A percentile compares a stretch with the other conserved stretches of the same genome.
phyloP scores from a whole-genome alignment of 2,113 vertebrate species.

The Oncorhynchus clarkii region DNA sequence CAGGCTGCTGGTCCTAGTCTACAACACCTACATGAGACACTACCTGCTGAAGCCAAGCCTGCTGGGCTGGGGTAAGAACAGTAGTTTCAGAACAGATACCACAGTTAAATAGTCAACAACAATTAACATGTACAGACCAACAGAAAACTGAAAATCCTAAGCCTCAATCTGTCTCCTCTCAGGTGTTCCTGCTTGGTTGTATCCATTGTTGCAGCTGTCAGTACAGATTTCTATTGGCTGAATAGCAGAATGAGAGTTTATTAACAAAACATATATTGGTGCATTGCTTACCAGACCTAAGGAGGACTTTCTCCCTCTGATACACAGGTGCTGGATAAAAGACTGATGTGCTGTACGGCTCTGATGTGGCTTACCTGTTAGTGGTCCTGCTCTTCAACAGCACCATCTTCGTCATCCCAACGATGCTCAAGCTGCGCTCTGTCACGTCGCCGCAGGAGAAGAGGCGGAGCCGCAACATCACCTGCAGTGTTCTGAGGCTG shows the following conservation, averaged over 20 bases:
- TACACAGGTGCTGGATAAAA: constrained; percentile 75
- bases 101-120: neutral
- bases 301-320: neutral
- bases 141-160: neutral
- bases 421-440: constrained; percentile 61
- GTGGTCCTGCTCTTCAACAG: constrained; percentile 77
- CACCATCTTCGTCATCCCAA: constrained; percentile 71
- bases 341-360: constrained; percentile 56
- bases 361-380: constrained; percentile 73
- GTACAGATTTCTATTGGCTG: neutral
- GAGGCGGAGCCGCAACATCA: constrained; percentile 49
- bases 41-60: constrained; percentile 19
- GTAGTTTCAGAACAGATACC: neutral
- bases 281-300: neutral
- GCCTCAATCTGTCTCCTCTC: neutral
- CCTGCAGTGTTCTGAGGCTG: constrained; percentile 64
- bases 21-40: constrained; percentile 20
- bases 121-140: neutral
- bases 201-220: neutral
- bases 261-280: neutral
- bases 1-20: constrained; percentile 19
- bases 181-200: constrained; percentile 14
- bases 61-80: constrained; percentile 24
- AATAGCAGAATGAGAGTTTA: neutral
- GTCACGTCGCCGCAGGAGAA: constrained; percentile 34